Percentiles rank a stretch among this genome's conserved stretches.
Conservation (phyloP, 1,140 invertebrate genomes). For the Halesus radiatus region DNA sequence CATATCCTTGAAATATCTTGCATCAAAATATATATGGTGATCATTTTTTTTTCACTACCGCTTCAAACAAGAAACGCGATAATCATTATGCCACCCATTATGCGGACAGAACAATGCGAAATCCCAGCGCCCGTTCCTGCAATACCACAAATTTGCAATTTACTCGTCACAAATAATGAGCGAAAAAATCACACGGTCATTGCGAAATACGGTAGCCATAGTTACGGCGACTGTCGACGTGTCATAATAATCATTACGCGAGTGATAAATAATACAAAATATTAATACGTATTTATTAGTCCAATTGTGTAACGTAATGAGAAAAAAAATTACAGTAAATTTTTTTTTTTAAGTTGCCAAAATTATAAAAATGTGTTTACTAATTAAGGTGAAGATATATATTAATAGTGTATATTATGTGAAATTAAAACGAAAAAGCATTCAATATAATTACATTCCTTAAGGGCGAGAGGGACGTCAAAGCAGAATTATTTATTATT, state of each 20-base stretch:
- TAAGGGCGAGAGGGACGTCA: too few relatives aligned
- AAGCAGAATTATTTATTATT: too few relatives aligned
- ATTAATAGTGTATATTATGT: too few relatives aligned
- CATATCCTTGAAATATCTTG: too few relatives aligned
- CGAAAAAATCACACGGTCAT: conserved; percentile 18
- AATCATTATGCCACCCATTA: background rate
- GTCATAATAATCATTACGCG: background rate
- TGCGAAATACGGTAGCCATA: background rate
- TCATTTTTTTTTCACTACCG: background rate
- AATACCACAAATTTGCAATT: conserved; percentile 1
- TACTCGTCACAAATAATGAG: background rate
- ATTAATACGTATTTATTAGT: background rate
- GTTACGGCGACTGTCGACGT: background rate
- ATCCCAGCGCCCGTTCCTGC: conserved; percentile 11
- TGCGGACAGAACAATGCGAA: conserved; percentile 12
- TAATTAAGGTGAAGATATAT: too few relatives aligned
- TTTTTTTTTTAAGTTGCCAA: too few relatives aligned
- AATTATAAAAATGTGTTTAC: too few relatives aligned
- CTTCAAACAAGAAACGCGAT: background rate
- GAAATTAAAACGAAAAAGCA: too few relatives aligned
- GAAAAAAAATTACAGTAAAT: too few relatives aligned
- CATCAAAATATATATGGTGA: too few relatives aligned
- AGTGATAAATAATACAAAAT: background rate
- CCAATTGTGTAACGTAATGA: too few relatives aligned
- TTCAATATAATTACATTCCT: too few relatives aligned